Evolutionary conservation across 1,140 invertebrate species (phyloP).

Genomic region (Megalonaias nervosa): DNA sequence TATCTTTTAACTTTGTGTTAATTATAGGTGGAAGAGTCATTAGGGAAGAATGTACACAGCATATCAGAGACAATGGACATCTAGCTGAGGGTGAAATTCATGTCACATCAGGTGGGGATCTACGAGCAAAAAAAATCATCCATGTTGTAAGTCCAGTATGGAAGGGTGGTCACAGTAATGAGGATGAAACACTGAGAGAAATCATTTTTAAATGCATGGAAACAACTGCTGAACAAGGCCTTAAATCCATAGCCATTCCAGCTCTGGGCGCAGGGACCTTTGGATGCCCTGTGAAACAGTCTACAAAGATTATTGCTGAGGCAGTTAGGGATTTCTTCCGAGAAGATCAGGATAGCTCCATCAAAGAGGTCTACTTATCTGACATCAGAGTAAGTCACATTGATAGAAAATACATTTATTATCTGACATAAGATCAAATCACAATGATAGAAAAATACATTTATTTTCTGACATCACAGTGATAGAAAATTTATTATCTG

Average conservation of each 20-base stretch:
- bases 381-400: not conserved
- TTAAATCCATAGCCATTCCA: slow-evolving; percentile 35
- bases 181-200: slow-evolving; percentile 18
- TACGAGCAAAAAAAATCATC: slow-evolving; percentile 19
- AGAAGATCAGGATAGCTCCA: slow-evolving; percentile 19
- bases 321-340: slow-evolving; percentile 28
- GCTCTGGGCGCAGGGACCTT: slow-evolving; percentile 32
- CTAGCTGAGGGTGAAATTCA: slow-evolving; percentile 21
- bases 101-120: slow-evolving; percentile 7
- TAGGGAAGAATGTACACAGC: slow-evolving; percentile 3
- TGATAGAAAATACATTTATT: no score
- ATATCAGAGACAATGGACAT: not conserved
- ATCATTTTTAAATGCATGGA: slow-evolving; percentile 18
- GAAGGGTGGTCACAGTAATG: slow-evolving; percentile 12
- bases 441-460: no score
- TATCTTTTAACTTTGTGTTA: no score
- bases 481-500: no score
- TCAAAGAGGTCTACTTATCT: slow-evolving; percentile 21
- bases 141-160: slow-evolving; percentile 32
- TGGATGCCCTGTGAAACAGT: slow-evolving; percentile 10
- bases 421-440: no score
- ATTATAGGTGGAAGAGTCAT: slow-evolving; percentile 15
- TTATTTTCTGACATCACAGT: no score
- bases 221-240: slow-evolving; percentile 5
- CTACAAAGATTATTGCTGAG: slow-evolving; percentile 12